Conservation (phyloP, 2,797 vertebrate genomes). For the Graptemys geographica region DNA sequence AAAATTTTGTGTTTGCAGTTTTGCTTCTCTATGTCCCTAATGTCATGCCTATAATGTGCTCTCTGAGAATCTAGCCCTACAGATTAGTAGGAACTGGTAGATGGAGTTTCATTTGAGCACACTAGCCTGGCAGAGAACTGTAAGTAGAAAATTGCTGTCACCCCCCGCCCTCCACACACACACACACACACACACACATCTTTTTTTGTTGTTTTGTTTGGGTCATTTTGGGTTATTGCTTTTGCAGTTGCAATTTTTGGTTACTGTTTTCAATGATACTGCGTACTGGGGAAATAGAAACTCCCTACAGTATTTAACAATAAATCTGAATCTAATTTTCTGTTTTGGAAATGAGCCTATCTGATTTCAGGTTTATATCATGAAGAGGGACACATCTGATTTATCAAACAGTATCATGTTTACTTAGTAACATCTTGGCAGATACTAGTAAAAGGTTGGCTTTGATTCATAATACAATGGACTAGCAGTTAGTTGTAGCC, state of each 20-base stretch:
- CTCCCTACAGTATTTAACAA: background rate
- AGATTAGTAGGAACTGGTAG: constrained; percentile 20
- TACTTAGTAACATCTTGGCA: background rate
- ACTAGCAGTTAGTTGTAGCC: background rate
- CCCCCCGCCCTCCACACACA: background rate
- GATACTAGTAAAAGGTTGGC: background rate
- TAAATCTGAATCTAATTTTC: constrained; percentile 24
- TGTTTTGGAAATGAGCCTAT: background rate
- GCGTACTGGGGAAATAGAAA: background rate
- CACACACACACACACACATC: too few species aligned
- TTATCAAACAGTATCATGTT: background rate
- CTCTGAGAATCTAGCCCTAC: background rate
- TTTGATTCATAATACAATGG: background rate
- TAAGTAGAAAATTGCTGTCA: background rate
- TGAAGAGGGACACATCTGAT: background rate
- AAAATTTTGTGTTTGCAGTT: background rate
- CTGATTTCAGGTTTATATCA: background rate
- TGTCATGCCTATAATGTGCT: background rate
- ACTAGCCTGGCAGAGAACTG: background rate
- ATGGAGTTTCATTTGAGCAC: constrained; percentile 16
- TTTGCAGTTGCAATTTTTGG: background rate
- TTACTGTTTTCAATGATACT: background rate
- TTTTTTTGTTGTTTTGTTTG: background rate
- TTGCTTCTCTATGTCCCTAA: background rate
- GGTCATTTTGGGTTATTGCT: background rate